phyloP scores from a whole-genome alignment of 2,797 vertebrate species.

The Tapirus indicus region DNA sequence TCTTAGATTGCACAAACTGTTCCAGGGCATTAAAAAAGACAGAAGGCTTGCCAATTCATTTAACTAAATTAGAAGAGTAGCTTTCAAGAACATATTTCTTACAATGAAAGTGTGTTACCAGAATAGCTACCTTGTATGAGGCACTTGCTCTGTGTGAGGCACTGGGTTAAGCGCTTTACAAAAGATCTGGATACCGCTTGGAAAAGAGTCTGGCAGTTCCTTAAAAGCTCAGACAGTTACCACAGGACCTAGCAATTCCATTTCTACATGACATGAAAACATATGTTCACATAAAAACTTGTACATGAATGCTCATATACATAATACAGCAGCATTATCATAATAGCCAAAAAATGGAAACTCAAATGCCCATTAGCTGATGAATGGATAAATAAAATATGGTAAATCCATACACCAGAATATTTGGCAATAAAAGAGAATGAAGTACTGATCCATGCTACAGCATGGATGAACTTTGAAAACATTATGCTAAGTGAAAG shows the following conservation, averaged over 20 bases:
- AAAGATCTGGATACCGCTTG: neutral
- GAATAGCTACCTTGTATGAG: neutral
- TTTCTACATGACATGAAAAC: conserved; percentile 19
- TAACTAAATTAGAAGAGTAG: neutral
- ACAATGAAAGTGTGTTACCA: neutral
- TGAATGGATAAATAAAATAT: neutral
- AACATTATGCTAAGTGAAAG: neutral
- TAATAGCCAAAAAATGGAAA: neutral
- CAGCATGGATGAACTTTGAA: neutral
- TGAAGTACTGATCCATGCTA: neutral
- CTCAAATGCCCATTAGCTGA: neutral
- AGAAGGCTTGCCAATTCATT: neutral
- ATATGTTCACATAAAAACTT: neutral
- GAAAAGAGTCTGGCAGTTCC: conserved; percentile 3
- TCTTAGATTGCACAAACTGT: neutral
- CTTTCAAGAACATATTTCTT: neutral
- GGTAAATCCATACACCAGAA: neutral
- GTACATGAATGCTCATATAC: neutral
- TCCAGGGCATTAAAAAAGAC: conserved; percentile 22
- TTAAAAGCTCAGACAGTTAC: neutral
- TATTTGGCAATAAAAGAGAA: neutral
- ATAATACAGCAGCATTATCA: neutral
- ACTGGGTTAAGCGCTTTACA: neutral
- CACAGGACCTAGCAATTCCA: neutral
- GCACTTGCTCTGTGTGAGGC: neutral